A percentile compares a stretch with the other conserved stretches of the same genome.
Evolutionary conservation across 2,888 invertebrate genomes (phyloP).

Genomic region (Vannuccia rotundouncinata): DNA sequence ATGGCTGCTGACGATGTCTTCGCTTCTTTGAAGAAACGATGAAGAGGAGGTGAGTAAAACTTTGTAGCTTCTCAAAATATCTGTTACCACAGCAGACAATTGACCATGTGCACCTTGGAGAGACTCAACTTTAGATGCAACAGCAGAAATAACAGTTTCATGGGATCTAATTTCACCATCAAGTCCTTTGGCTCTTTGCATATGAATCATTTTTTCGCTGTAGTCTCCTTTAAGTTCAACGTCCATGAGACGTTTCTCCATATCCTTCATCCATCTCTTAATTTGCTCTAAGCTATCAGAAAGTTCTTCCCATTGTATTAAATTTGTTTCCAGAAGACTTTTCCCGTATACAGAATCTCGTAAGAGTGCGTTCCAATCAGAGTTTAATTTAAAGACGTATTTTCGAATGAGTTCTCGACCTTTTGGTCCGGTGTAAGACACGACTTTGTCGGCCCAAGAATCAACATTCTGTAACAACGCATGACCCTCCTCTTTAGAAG

Average conservation of each 20-base stretch:
- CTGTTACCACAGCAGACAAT: background rate
- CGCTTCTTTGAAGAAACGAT: background rate
- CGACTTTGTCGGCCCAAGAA: slow-evolving; percentile 2
- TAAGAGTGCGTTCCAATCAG: background rate
- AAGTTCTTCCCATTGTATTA: slow-evolving; percentile 10
- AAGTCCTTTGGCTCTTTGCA: background rate
- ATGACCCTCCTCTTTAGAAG: background rate
- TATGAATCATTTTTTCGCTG: slow-evolving; percentile 9
- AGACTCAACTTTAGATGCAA: background rate
- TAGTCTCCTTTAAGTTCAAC: background rate
- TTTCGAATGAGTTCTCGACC: slow-evolving; percentile 11
- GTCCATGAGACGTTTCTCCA: background rate
- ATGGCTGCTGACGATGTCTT: slow-evolving; percentile 44
- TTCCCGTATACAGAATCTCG: background rate
- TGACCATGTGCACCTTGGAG: background rate
- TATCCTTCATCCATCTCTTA: slow-evolving; percentile 9
- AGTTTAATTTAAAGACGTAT: background rate
- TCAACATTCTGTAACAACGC: background rate
- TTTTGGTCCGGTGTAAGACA: background rate
- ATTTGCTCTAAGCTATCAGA: background rate
- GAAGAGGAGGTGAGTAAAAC: background rate
- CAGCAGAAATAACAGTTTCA: background rate
- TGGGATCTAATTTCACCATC: background rate
- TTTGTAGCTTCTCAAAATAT: background rate
- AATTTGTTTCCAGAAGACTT: background rate